Evolutionary conservation across 2,797 vertebrate genomes (phyloP).

Genomic region (Lutjanus argentimaculatus): DNA sequence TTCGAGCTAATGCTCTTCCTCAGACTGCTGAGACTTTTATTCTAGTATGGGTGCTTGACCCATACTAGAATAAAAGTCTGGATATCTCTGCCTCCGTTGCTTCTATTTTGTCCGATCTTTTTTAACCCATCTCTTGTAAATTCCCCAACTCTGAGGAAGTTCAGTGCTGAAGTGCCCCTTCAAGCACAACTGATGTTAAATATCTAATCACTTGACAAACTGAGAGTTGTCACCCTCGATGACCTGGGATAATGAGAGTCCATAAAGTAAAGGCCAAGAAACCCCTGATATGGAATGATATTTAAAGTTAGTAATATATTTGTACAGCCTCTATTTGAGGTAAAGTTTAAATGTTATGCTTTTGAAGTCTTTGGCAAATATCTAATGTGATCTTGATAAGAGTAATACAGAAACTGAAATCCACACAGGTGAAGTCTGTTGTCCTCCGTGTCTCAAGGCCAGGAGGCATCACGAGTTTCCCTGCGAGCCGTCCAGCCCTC

Average conservation of each 20-base stretch:
- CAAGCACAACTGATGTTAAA: not conserved
- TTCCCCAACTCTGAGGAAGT: not conserved
- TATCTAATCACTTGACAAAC: not conserved
- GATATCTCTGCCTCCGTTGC: not conserved
- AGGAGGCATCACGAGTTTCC: slow-evolving; percentile 7
- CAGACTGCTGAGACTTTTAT: no score
- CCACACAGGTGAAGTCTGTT: slow-evolving; percentile 13
- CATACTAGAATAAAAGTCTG: not conserved
- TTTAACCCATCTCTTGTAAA: not conserved
- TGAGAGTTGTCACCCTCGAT: not conserved
- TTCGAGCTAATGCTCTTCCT: no score
- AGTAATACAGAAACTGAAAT: slow-evolving; percentile 26
- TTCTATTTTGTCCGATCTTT: not conserved
- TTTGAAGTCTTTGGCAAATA: not conserved
- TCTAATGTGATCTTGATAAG: not conserved
- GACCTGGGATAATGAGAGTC: not conserved
- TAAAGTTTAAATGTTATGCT: not conserved
- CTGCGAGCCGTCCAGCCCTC: slow-evolving; percentile 20
- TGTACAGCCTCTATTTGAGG: not conserved
- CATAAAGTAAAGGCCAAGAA: not conserved
- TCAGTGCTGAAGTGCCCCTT: not conserved
- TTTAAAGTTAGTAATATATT: not conserved
- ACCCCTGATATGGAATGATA: not conserved
- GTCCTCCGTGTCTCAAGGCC: not conserved
- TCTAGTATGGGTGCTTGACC: no score